Percentiles rank a stretch among this genome's conserved stretches.
These are phyloP conservation scores for Cotesia vestalis DNA, from an alignment of 1,140 invertebrate species.

Conservation along the genomic window DNA sequence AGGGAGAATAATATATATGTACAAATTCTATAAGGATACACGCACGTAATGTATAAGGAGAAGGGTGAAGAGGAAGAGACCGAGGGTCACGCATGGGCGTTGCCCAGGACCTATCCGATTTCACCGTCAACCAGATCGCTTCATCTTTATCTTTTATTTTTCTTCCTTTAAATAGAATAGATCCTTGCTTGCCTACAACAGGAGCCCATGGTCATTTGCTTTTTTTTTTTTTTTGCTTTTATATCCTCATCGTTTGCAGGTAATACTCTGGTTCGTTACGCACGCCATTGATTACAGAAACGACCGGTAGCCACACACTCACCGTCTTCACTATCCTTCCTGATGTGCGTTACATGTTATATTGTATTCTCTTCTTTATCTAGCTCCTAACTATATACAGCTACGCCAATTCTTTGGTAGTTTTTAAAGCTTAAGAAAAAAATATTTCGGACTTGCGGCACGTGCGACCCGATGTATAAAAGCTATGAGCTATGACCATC, in stretches of 20 bases:
- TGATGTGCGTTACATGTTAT: no score
- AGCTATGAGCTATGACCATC: neutral
- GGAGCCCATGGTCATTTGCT: constrained; percentile 16
- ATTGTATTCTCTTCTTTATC: neutral
- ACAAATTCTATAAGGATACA: neutral
- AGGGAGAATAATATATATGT: constrained; percentile 34
- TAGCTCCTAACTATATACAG: neutral
- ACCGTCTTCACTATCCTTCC: neutral
- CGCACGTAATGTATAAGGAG: neutral
- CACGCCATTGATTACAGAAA: constrained; percentile 45
- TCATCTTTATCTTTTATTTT: constrained; percentile 26
- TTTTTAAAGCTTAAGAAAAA: constrained; percentile 12
- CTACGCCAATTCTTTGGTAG: neutral
- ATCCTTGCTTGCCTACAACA: constrained; percentile 18
- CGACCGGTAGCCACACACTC: constrained; percentile 28
- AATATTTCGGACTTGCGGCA: constrained; percentile 26
- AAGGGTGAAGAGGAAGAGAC: constrained; percentile 31
- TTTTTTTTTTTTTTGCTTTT: constrained; percentile 24
- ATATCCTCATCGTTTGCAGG: constrained; percentile 46
- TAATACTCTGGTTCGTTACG: constrained; percentile 51
- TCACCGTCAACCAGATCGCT: constrained; percentile 47
- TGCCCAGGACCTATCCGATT: constrained; percentile 56
- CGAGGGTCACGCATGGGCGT: constrained; percentile 48
- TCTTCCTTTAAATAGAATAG: constrained; percentile 6
- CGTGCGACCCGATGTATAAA: constrained; percentile 12